Conservation (phyloP, 2,888 invertebrate genomes). For the Drosophila multiciliata region DNA sequence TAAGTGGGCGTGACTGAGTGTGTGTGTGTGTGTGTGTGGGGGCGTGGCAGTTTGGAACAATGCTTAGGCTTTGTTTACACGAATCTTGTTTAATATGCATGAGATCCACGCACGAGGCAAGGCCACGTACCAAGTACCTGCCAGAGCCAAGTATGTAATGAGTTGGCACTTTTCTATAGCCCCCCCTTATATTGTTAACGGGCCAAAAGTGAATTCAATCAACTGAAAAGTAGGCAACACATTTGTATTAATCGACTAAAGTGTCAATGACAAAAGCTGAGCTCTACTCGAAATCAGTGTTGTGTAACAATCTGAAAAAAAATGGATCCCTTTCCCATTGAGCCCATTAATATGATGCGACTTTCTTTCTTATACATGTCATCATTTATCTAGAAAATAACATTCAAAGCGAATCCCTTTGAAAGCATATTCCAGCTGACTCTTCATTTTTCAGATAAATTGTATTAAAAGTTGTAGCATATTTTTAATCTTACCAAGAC, state of each 20-base stretch:
- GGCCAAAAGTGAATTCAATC: constrained; percentile 43
- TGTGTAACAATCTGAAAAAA: not conserved
- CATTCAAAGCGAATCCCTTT: not conserved
- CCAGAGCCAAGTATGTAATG: constrained; percentile 45
- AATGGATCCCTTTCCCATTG: not conserved
- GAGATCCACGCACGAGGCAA: constrained; percentile 49
- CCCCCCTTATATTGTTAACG: constrained; percentile 21
- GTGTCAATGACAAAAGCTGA: constrained; percentile 22
- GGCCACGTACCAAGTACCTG: constrained; percentile 8
- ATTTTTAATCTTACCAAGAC: not conserved
- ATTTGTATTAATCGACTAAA: constrained; percentile 22
- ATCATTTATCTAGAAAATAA: not conserved
- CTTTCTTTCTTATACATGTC: not conserved
- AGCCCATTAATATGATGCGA: not conserved
- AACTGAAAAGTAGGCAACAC: constrained; percentile 50
- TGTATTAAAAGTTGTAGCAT: not conserved
- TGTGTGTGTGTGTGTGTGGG: not conserved
- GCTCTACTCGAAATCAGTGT: not conserved
- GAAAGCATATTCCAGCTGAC: not conserved
- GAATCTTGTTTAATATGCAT: constrained; percentile 71
- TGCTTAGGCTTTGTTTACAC: constrained; percentile 65
- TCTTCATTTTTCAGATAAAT: not conserved
- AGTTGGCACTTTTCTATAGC: constrained; percentile 20
- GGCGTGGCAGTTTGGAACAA: constrained; percentile 34
- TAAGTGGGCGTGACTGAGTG: constrained; percentile 17